phyloP scores from a whole-genome alignment of 2,888 invertebrate genomes.

The Polia nebulosa region DNA sequence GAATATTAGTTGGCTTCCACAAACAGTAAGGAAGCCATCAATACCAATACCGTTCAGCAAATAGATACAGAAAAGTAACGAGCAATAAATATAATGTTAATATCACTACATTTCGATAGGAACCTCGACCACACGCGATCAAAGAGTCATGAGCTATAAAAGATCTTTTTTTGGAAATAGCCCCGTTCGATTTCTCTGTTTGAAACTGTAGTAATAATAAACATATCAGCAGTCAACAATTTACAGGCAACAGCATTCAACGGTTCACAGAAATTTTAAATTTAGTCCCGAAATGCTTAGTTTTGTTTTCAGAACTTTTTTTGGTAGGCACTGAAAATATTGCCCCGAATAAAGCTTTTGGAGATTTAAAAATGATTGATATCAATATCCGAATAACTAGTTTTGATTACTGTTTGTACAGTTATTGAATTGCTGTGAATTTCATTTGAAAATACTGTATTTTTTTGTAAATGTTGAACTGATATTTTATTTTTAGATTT shows the following conservation, averaged over 20 bases:
- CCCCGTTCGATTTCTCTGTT: conserved; percentile 81
- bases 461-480: neutral
- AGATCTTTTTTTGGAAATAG: conserved; percentile 84
- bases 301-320: conserved; percentile 47
- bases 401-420: conserved; percentile 12
- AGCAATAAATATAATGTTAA: conserved; percentile 67
- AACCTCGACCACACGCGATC: conserved; percentile 86
- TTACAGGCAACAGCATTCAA: conserved; percentile 74
- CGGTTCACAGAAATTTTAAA: conserved; percentile 80
- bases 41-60: conserved; percentile 48
- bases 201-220: conserved; percentile 84
- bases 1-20: conserved; percentile 6
- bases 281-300: conserved; percentile 67
- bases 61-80: conserved; percentile 55
- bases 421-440: conserved; percentile 4
- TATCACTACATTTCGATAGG: conserved; percentile 68
- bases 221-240: conserved; percentile 85
- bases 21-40: conserved; percentile 56
- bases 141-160: conserved; percentile 83
- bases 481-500: neutral
- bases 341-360: neutral
- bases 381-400: neutral
- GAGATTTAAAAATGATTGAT: conserved; percentile 8
- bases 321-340: conserved; percentile 7
- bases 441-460: too few species aligned